These are phyloP conservation scores for Typhlichthys eigenmanni DNA, from an alignment of 2,797 vertebrate species.

Conservation along the genomic window DNA sequence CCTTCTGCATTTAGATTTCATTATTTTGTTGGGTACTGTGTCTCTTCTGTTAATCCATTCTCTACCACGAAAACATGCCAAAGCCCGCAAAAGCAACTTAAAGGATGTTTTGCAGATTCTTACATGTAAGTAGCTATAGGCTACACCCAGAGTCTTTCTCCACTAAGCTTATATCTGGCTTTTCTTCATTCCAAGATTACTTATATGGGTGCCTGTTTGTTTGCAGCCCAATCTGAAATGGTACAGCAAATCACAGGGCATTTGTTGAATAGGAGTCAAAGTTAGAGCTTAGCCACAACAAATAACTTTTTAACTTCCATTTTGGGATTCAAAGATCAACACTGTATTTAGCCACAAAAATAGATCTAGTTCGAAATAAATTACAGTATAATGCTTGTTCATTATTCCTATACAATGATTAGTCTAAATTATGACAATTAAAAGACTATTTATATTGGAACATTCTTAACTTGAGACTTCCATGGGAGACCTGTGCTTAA, in stretches of 20 bases:
- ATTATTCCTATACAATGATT: too few species aligned
- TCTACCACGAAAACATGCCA: constrained; percentile 27
- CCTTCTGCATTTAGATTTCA: constrained; percentile 54
- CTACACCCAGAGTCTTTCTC: neutral
- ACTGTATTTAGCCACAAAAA: too few species aligned
- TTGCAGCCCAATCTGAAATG: constrained; percentile 29
- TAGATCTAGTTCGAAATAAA: neutral
- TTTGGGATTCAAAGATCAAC: too few species aligned
- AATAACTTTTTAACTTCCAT: too few species aligned
- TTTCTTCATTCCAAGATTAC: neutral
- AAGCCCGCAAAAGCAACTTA: constrained; percentile 2
- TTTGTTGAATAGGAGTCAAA: constrained; percentile 37
- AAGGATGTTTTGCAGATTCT: too few species aligned
- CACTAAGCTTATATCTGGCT: neutral
- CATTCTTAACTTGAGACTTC: too few species aligned
- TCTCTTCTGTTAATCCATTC: constrained; percentile 45
- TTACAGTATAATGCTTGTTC: neutral
- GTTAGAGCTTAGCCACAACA: neutral
- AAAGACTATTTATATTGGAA: too few species aligned
- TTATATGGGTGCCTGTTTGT: constrained; percentile 23
- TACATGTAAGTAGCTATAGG: neutral
- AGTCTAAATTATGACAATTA: too few species aligned
- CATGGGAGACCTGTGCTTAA: neutral
- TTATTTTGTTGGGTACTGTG: constrained; percentile 42
- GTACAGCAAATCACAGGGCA: constrained; percentile 30